These are phyloP conservation scores for Saguinus midas DNA, from an alignment of 2,113 vertebrate species.

Conservation along the genomic window DNA sequence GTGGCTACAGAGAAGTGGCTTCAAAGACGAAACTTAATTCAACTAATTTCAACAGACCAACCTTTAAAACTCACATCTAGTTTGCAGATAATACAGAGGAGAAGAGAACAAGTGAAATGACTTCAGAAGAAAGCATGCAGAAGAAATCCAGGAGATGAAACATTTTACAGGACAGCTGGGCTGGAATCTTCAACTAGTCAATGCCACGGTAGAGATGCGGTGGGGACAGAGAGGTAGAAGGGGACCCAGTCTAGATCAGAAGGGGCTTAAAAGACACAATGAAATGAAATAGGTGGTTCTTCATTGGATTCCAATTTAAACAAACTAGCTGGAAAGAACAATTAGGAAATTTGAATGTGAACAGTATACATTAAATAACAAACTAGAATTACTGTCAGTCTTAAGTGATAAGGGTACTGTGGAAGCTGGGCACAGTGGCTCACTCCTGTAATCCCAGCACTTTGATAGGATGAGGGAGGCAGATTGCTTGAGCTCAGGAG, in stretches of 20 bases:
- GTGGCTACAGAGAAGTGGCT: neutral
- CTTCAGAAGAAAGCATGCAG: neutral
- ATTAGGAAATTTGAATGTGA: neutral
- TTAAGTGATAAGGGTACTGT: neutral
- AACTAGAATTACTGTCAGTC: neutral
- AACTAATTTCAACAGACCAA: neutral
- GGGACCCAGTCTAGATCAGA: neutral
- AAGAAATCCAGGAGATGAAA: neutral
- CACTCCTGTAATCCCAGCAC: no score
- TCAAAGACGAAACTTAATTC: neutral
- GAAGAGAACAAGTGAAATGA: neutral
- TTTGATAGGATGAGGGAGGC: no score
- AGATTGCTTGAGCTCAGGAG: no score
- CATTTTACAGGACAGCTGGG: no score
- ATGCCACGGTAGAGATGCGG: accelerated
- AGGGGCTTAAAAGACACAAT: neutral
- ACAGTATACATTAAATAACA: neutral
- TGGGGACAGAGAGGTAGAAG: neutral
- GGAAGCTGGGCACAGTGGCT: no score
- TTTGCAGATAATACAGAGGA: neutral
- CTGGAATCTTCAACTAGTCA: neutral
- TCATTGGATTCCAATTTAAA: neutral
- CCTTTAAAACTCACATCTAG: neutral
- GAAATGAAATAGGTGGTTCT: neutral
- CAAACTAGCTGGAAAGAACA: neutral